Percentiles rank a stretch among this genome's conserved stretches.
These are phyloP conservation scores for Thamnophis elegans DNA, from an alignment of 2,797 vertebrate species.

Conservation along the genomic window DNA sequence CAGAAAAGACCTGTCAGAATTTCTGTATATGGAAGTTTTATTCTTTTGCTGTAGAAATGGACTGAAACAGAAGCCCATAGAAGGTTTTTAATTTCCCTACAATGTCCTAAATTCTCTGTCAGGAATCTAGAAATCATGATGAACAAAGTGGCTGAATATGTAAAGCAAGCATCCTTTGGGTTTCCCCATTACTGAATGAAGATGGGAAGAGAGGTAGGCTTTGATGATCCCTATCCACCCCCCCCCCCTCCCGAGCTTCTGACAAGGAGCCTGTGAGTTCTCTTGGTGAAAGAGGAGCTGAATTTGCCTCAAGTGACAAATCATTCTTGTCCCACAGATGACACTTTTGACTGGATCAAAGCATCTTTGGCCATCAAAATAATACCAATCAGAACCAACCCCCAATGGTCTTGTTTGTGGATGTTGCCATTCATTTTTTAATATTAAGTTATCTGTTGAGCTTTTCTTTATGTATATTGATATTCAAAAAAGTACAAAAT, in stretches of 20 bases:
- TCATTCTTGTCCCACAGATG: neutral
- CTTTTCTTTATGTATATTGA: neutral
- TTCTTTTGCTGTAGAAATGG: slow-evolving; percentile 7
- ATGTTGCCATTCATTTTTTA: neutral
- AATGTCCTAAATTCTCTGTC: neutral
- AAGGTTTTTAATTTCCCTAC: slow-evolving; percentile 23
- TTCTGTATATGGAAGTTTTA: slow-evolving; percentile 44
- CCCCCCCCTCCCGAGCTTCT: too few relatives aligned
- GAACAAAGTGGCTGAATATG: neutral
- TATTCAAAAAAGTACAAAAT: neutral
- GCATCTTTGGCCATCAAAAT: neutral
- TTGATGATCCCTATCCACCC: neutral
- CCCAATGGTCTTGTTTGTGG: neutral
- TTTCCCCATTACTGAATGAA: neutral
- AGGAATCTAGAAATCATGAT: neutral
- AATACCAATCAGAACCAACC: neutral
- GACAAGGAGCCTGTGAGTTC: neutral
- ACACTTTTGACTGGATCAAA: neutral
- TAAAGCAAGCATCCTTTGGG: neutral
- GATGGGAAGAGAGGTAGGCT: neutral
- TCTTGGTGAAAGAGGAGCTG: neutral
- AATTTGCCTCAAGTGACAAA: neutral
- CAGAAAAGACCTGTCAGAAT: slow-evolving; percentile 43
- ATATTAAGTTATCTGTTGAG: neutral
- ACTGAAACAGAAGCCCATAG: slow-evolving; percentile 7